These are phyloP conservation scores for Albula goreensis DNA, from an alignment of 2,113 vertebrate genomes.

Conservation along the genomic window DNA sequence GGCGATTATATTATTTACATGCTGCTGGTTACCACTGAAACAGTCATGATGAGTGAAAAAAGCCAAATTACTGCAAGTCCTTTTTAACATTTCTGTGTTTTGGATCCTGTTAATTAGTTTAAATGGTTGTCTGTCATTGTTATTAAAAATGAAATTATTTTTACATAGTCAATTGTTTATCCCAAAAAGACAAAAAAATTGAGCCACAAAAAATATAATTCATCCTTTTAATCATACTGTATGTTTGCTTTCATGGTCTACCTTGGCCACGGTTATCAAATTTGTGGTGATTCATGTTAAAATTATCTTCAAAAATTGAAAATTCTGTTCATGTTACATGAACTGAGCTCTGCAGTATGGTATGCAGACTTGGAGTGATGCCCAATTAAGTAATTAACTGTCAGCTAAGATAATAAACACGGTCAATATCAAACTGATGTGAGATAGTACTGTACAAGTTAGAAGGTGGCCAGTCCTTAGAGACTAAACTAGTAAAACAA, in stretches of 20 bases:
- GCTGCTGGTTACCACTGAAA: too few species aligned
- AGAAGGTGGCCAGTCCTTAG: conserved; percentile 32
- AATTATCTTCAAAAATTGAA: conserved; percentile 49
- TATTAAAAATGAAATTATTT: too few species aligned
- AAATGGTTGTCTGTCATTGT: too few species aligned
- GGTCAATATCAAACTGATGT: conserved; percentile 39
- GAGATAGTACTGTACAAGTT: conserved; percentile 3
- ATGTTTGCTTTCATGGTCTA: conserved; percentile 4
- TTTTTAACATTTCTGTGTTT: too few species aligned
- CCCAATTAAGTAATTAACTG: conserved; percentile 53
- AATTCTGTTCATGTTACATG: conserved; percentile 46
- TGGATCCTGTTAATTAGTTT: too few species aligned
- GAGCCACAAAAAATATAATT: background rate
- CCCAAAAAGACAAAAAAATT: background rate
- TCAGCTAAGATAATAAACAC: conserved; percentile 52
- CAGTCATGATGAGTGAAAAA: too few species aligned
- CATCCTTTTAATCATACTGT: background rate
- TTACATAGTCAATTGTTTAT: too few species aligned
- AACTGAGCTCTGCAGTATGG: conserved; percentile 38
- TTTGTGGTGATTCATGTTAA: conserved; percentile 37
- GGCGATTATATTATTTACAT: background rate
- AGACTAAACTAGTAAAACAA: conserved; percentile 38
- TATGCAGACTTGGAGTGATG: conserved; percentile 49
- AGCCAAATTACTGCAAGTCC: too few species aligned
- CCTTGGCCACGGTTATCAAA: conserved; percentile 38